Conservation (phyloP, 2,797 vertebrate genomes). For the Enteromius unitaeniatus region DNA sequence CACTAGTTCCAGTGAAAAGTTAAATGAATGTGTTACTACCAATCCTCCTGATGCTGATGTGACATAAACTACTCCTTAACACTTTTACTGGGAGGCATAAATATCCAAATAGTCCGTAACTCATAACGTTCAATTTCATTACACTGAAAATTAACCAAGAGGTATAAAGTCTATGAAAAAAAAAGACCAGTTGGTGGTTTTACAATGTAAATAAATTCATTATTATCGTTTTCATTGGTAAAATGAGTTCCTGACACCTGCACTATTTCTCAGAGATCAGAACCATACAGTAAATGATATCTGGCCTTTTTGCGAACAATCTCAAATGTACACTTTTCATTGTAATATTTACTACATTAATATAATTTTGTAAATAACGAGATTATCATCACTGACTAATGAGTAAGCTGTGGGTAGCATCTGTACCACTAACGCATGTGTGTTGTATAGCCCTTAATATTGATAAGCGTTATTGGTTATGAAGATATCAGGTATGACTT, state of each 20-base stretch:
- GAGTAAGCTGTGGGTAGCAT: slow-evolving; percentile 81
- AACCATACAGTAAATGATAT: slow-evolving; percentile 6
- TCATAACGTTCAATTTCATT: slow-evolving; percentile 27
- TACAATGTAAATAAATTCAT: slow-evolving; percentile 29
- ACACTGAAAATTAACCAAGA: slow-evolving; percentile 42
- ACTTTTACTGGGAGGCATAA: slow-evolving; percentile 50
- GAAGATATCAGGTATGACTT: slow-evolving; percentile 62
- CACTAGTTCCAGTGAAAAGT: slow-evolving; percentile 64
- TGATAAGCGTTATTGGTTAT: slow-evolving; percentile 82
- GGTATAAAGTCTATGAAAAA: slow-evolving; percentile 26
- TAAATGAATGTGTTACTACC: slow-evolving; percentile 67
- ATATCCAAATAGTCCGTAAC: slow-evolving; percentile 25
- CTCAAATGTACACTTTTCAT: slow-evolving; percentile 31
- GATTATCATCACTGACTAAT: slow-evolving; percentile 69
- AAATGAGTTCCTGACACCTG: slow-evolving; percentile 17
- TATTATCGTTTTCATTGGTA: slow-evolving; percentile 10
- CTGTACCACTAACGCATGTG: slow-evolving; percentile 83
- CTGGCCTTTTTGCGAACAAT: slow-evolving; percentile 2
- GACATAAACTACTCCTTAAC: slow-evolving; percentile 47
- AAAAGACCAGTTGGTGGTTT: slow-evolving; percentile 12
- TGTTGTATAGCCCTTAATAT: slow-evolving; percentile 87
- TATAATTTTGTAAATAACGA: slow-evolving; percentile 48
- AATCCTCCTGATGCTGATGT: slow-evolving; percentile 46
- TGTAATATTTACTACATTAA: slow-evolving; percentile 72
- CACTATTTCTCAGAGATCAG: slow-evolving; percentile 19